Evolutionary conservation across 2,113 vertebrate species (phyloP), one percentile per base, ranked within the genome.

Genomic region (Paraplagusia blochii): DNA sequence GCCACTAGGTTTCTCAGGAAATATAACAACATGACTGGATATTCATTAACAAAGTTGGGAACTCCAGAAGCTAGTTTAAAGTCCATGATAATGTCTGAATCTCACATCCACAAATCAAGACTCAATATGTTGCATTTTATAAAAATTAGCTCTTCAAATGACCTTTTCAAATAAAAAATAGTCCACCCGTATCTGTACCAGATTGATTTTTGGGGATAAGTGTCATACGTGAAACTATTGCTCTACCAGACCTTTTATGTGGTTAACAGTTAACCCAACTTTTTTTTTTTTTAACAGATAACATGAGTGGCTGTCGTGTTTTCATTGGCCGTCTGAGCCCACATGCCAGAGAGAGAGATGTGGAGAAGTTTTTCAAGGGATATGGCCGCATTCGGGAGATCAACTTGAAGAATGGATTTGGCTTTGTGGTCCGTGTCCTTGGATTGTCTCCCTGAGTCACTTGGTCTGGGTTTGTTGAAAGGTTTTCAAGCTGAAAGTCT

Each of bases 351-450:
- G 94, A 95, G 42, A 88, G 93, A 53, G 94, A 96, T 4, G 94
- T 96, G 62, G 95, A 96, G 79, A 96, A 95, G 57, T 96, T 96
- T 76, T 96, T 96, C 82, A 96, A 96, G 69, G 94, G 94, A 8
- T 96, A 96, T 11, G 95, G 95, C 11, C 89, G 92, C 18, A 96
- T 96, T 72, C 82, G 94, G 2, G 95, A 96, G 74, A 95, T 96
- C 48, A 94, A 95, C 77, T 80, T 96, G 2, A 96, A 96, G 74
- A 95, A 95, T 56, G 94, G 95, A 7, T 96, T 96, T 73, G 95
- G 95, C 5, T 96, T 96, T 86, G 95, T 96, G 91, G 95, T 96
- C 12, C 82, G 93, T 79, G 9, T n/a, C 7, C 5, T 5, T 3
- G 1, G 16, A 3, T 12, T 3, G 1, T n/a, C 12, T 10, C 11